These are phyloP conservation scores for Chymomyza costata DNA, from an alignment of 1,140 invertebrate genomes.

Conservation along the genomic window DNA sequence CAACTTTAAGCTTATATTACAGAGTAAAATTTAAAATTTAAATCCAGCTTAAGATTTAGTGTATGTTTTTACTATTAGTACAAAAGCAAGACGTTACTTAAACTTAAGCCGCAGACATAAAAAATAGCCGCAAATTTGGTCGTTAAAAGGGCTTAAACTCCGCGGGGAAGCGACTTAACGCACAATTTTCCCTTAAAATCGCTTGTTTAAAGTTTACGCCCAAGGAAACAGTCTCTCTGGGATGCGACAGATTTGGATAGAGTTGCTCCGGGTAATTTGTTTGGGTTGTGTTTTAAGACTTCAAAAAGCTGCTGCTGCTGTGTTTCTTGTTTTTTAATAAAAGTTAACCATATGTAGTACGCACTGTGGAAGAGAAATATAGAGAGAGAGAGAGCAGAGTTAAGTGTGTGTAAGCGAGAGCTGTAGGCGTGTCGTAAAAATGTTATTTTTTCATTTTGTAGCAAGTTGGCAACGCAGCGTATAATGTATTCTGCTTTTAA, in stretches of 20 bases:
- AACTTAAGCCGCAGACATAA: slow-evolving; percentile 19
- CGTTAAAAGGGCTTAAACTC: slow-evolving; percentile 19
- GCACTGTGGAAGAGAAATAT: slow-evolving; percentile 22
- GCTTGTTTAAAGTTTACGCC: too few relatives aligned
- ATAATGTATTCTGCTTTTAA: background rate
- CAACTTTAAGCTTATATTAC: too few relatives aligned
- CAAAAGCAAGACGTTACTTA: slow-evolving; percentile 29
- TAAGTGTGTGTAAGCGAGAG: slow-evolving; percentile 15
- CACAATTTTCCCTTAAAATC: too few relatives aligned
- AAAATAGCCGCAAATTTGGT: slow-evolving; percentile 19
- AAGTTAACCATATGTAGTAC: slow-evolving; percentile 51
- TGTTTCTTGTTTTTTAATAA: too few relatives aligned
- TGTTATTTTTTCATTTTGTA: background rate
- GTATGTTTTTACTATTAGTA: too few relatives aligned
- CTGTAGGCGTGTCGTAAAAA: background rate
- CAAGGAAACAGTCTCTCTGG: too few relatives aligned
- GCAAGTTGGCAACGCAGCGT: slow-evolving; percentile 35
- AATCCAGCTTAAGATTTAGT: too few relatives aligned
- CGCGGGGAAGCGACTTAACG: too few relatives aligned
- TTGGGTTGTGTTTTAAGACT: too few relatives aligned
- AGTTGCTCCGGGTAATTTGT: too few relatives aligned
- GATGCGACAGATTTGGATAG: too few relatives aligned
- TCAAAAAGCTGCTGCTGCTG: slow-evolving; percentile 8
- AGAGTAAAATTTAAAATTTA: too few relatives aligned
- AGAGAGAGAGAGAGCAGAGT: slow-evolving; percentile 5